Conservation (phyloP, 2,797 vertebrate genomes). For the Tragelaphus eurycerus region DNA sequence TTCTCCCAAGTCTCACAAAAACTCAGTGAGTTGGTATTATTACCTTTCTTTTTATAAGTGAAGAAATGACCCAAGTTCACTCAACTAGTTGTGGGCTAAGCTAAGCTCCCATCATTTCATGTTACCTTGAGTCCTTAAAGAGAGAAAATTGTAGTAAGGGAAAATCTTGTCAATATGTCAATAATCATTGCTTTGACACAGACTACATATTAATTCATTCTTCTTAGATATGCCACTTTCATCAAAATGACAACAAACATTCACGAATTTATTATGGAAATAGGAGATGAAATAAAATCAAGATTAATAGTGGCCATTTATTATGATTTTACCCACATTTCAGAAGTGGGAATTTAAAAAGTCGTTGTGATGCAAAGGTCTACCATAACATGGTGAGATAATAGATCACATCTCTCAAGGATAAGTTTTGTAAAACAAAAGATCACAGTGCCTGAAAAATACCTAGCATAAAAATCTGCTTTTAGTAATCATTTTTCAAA, state of each 20-base stretch:
- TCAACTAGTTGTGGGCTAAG: not conserved
- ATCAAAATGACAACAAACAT: slow-evolving; percentile 10
- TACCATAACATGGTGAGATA: too few relatives aligned
- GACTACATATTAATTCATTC: not conserved
- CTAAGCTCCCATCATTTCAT: not conserved
- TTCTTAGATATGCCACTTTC: not conserved
- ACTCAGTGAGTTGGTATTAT: not conserved
- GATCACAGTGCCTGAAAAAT: not conserved
- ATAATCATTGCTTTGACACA: not conserved
- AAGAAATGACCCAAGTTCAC: not conserved
- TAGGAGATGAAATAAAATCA: not conserved
- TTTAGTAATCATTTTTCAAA: slow-evolving; percentile 22
- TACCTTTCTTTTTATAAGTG: not conserved
- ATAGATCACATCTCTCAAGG: too few relatives aligned
- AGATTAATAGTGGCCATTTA: not conserved
- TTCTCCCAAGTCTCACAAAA: slow-evolving; percentile 14
- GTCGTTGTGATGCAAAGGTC: too few relatives aligned
- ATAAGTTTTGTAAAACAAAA: too few relatives aligned
- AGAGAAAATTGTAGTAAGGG: not conserved
- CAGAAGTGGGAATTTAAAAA: too few relatives aligned
- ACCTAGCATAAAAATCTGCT: not conserved
- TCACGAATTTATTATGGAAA: not conserved
- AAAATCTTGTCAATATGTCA: not conserved
- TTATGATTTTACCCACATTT: not conserved
- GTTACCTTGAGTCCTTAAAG: not conserved